Conservation (phyloP, 2,888 invertebrate species). For the Hermaeophaga mercurialis region DNA sequence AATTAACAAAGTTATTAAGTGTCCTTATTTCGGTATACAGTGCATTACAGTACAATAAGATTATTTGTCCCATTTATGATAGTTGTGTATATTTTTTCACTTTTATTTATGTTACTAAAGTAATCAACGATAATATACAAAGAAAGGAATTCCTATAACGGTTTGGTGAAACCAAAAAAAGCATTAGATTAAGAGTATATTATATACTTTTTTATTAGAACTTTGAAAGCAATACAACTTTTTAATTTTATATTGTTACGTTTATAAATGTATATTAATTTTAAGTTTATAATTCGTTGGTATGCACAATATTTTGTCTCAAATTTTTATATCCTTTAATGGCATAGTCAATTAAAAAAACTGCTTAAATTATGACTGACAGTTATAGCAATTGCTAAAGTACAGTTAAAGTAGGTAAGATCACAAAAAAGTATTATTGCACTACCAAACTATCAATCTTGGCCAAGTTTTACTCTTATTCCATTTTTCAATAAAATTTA, state of each 20-base stretch:
- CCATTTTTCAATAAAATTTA: neutral
- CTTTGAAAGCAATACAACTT: constrained; percentile 7
- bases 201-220: constrained; percentile 10
- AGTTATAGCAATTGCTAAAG: neutral
- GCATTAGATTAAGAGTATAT: neutral
- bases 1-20: too few species aligned
- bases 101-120: constrained; percentile 7
- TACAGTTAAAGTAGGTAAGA: neutral
- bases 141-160: constrained; percentile 2
- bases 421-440: neutral
- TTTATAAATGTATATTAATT: neutral
- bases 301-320: constrained; percentile 5
- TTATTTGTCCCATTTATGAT: too few species aligned
- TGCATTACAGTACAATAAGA: too few species aligned
- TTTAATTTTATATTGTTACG: neutral
- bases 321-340: constrained; percentile 4
- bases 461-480: neutral
- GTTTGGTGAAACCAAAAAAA: constrained; percentile 7
- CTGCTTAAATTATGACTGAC: neutral
- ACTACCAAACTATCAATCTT: neutral
- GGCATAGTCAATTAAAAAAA: constrained; percentile 12
- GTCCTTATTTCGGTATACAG: too few species aligned
- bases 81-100: constrained; percentile 6
- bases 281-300: neutral
- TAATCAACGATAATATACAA: constrained; percentile 15